Percentiles rank a stretch among this genome's conserved stretches.
Conservation (phyloP, 2,888 invertebrate genomes). For the Hirtodrosophila cameraria region DNA sequence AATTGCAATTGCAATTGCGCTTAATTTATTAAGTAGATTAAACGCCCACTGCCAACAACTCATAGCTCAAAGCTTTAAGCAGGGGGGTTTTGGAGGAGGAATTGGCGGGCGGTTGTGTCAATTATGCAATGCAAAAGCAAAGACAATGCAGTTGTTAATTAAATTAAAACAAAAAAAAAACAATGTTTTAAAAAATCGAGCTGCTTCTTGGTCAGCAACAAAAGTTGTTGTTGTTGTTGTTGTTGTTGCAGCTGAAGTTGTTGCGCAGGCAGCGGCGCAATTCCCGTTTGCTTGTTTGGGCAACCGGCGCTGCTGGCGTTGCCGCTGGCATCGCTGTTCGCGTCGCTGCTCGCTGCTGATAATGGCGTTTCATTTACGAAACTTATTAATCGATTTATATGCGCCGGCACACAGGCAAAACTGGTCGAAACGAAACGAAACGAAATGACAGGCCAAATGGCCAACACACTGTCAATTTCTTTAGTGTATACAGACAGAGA, state of each 20-base stretch:
- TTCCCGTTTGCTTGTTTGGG: conserved; percentile 44
- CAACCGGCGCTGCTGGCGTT: conserved; percentile 25
- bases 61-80: too few species aligned
- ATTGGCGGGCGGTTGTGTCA: too few species aligned
- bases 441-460: too few species aligned
- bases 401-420: conserved; percentile 61
- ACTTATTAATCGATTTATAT: conserved; percentile 79
- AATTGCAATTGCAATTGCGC: conserved; percentile 22
- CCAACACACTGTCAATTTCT: conserved; percentile 49
- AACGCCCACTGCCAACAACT: conserved; percentile 24
- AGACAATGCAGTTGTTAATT: conserved; percentile 43
- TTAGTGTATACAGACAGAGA: conserved; percentile 25
- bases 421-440: conserved; percentile 21
- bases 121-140: conserved; percentile 19
- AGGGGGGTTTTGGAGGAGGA: too few species aligned
- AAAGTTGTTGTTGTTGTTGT: conserved; percentile 26
- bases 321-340: conserved; percentile 17
- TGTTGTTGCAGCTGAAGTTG: conserved; percentile 28
- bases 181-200: conserved; percentile 1
- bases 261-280: conserved; percentile 55
- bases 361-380: conserved; percentile 74
- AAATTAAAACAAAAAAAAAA: conserved; percentile 24
- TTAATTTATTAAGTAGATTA: conserved; percentile 31
- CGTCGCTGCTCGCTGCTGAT: conserved; percentile 43
- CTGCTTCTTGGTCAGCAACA: conserved; percentile 28